Base-by-base conservation (phyloP, 1,140 invertebrate genomes). In the Anoplophora glabripennis region DNA sequence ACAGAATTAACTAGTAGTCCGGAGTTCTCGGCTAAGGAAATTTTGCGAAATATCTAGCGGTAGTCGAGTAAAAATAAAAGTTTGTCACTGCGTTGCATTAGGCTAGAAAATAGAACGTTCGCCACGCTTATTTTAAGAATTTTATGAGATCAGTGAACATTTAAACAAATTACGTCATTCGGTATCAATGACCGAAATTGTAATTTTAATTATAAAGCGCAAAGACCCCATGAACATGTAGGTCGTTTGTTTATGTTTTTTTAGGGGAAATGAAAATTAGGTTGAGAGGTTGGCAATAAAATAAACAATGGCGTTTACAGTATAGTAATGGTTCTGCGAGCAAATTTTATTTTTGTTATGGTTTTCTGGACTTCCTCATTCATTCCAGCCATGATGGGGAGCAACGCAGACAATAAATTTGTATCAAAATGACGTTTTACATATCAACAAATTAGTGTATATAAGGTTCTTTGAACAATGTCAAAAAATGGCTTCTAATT, bases 401-500 rank as follows among this genome's bases (percentile, higher is more conserved):
- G 15, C 45, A 55, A 57, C 51, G 40, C 17, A 63, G 63, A 62
- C 57, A 68, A 65, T 68, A 65, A 62, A 53, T 46, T 35, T 38
- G 28, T 59, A 62, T 65, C 41, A 62, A 57, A 59, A 63, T 65
- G 57, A 55, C 36, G 57, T 57, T 60, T 42, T 45, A 67, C 65
- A 67, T 67, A 67, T 67, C 65, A 67, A 61, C 36, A 44, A 21
- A 49, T 49, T 65, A 45, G 55, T 61, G 58, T 46, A 54, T 45
- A 42, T 58, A 54, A 54, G 35, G 45, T 58, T 47, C 56, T 42
- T 53, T 17, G 49, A 51, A 61, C 34, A 36, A 65, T 65, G 63
- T 49, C 38, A 61, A 61, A 63, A 67, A 64, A 74, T 74, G 72
- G 73, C 72, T 66, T 71, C 73, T 67, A 73, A 69, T 67, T 72